These are phyloP conservation scores for Aquatica leii DNA, from an alignment of 2,888 invertebrate species.

Conservation along the genomic window DNA sequence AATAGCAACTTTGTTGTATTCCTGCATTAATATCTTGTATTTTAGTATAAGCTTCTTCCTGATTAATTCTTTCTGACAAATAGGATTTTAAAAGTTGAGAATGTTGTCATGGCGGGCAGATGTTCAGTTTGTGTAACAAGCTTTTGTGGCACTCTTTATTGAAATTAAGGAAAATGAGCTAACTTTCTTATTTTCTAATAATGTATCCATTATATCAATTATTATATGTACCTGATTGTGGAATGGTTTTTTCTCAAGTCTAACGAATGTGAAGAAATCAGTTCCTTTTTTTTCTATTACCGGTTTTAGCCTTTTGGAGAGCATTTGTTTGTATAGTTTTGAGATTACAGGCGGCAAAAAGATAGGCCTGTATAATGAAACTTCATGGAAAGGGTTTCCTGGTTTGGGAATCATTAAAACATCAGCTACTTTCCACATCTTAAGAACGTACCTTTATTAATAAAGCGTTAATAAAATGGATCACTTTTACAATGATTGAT, in stretches of 20 bases:
- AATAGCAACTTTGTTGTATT: constrained; percentile 32
- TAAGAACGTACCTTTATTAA: constrained; percentile 1
- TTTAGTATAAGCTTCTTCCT: constrained; percentile 12
- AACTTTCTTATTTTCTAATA: too few species aligned
- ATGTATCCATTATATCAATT: too few species aligned
- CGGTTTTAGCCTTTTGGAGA: neutral
- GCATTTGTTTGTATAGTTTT: neutral
- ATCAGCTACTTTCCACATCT: constrained; percentile 14
- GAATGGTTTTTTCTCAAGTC: too few species aligned
- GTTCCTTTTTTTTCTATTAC: too few species aligned
- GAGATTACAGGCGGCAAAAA: neutral
- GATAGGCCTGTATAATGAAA: neutral
- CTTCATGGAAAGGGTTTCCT: neutral
- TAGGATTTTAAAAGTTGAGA: constrained; percentile 17
- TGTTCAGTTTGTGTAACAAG: neutral
- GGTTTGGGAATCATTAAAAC: neutral
- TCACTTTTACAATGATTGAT: constrained; percentile 10
- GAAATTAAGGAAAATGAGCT: neutral
- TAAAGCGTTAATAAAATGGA: constrained; percentile 9
- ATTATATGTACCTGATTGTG: too few species aligned
- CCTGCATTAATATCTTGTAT: constrained; percentile 12
- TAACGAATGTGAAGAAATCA: too few species aligned
- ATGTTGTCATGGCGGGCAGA: constrained; percentile 1
- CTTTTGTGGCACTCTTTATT: neutral
- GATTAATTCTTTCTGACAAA: constrained; percentile 12